phyloP scores from a whole-genome alignment of 92 coral and sea anemone species.

The Blastomussa wellsi region DNA sequence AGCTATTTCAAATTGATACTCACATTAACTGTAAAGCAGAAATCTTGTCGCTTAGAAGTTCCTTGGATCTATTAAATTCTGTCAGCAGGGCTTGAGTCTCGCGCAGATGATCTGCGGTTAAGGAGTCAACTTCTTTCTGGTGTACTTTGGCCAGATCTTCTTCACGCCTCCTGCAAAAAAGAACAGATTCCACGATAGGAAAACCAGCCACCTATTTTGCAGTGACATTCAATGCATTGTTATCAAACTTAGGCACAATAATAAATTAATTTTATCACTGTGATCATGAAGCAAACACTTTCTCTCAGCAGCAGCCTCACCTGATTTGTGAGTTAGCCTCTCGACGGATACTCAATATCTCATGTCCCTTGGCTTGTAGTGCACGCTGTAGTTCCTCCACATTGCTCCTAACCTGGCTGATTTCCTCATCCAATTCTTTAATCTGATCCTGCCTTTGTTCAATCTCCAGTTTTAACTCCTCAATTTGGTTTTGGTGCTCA shows the following conservation, averaged over 20 bases:
- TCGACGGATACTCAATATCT: constrained; percentile 83
- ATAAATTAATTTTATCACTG: no score
- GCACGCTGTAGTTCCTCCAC: constrained; percentile 74
- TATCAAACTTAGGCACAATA: no score
- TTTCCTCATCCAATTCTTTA: constrained; percentile 81
- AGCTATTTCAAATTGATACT: constrained; percentile 24
- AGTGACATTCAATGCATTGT: background rate
- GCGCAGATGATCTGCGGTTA: constrained; percentile 76
- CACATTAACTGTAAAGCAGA: constrained; percentile 96
- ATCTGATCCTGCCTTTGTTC: constrained; percentile 74
- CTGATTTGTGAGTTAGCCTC: constrained; percentile 90
- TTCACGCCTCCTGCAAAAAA: constrained; percentile 76
- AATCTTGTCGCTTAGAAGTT: constrained; percentile 87
- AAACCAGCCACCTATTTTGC: no score
- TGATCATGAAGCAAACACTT: background rate
- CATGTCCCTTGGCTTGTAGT: constrained; percentile 86
- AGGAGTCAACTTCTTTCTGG: constrained; percentile 81
- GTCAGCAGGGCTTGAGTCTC: constrained; percentile 86
- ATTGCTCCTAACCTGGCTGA: constrained; percentile 55
- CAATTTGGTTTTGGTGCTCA: constrained; percentile 75
- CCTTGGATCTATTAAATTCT: constrained; percentile 94
- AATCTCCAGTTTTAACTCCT: constrained; percentile 74
- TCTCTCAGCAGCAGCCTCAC: constrained; percentile 54
- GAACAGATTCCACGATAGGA: background rate
- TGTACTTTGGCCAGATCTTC: constrained; percentile 87